Conservation (phyloP, 2,113 vertebrate genomes). For the Pao palembangensis region DNA sequence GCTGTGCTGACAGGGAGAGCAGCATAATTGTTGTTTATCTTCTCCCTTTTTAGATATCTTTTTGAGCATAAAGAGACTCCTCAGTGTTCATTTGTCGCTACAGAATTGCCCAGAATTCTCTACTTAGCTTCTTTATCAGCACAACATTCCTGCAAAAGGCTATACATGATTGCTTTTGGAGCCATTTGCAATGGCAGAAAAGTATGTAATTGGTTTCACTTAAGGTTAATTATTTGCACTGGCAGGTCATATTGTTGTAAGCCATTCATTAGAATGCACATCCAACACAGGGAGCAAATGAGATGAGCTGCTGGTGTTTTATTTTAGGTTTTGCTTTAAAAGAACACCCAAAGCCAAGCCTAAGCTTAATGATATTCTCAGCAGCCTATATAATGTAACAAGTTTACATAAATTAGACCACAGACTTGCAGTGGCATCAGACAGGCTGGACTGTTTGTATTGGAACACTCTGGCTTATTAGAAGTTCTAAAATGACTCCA, state of each 20-base stretch:
- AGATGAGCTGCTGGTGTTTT: conserved; percentile 67
- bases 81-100: conserved; percentile 72
- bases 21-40: conserved; percentile 77
- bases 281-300: conserved; percentile 77
- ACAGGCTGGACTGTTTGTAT: conserved; percentile 67
- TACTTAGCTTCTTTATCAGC: conserved; percentile 70
- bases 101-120: conserved; percentile 57
- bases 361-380: conserved; percentile 74
- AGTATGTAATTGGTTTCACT: conserved; percentile 79
- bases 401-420: conserved; percentile 78
- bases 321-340: conserved; percentile 60
- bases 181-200: conserved; percentile 62
- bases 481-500: conserved; percentile 54
- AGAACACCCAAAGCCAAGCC: conserved; percentile 61
- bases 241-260: conserved; percentile 79
- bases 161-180: conserved; percentile 71
- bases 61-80: conserved; percentile 69
- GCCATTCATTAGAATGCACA: conserved; percentile 77
- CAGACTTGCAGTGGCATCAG: conserved; percentile 65
- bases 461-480: conserved; percentile 69
- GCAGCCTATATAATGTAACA: conserved; percentile 76
- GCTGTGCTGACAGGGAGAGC: conserved; percentile 67
- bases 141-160: conserved; percentile 61
- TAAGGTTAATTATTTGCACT: conserved; percentile 81
- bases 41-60: conserved; percentile 66